phyloP scores from a whole-genome alignment of 2,113 vertebrate genomes.

The Beaufortia kweichowensis region DNA sequence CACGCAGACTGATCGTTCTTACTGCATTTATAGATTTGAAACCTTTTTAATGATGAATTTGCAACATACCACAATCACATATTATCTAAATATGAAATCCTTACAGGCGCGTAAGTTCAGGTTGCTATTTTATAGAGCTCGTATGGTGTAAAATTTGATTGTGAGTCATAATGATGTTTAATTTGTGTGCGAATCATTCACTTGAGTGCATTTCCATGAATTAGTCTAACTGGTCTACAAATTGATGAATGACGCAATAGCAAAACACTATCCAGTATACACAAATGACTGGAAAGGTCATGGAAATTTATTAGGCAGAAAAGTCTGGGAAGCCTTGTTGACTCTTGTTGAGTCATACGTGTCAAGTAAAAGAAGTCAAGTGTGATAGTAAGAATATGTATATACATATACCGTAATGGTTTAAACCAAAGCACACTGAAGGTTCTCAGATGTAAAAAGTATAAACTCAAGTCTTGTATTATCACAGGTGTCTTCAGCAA shows the following conservation, averaged over 20 bases:
- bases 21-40: conserved; percentile 3
- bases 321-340: background rate
- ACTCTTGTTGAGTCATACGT: too few relatives aligned
- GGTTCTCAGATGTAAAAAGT: background rate
- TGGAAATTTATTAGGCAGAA: background rate
- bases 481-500: background rate
- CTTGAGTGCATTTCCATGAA: background rate
- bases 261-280: too few relatives aligned
- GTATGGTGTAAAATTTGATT: background rate
- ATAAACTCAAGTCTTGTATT: background rate
- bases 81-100: too few relatives aligned
- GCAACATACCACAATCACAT: too few relatives aligned
- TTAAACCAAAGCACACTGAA: too few relatives aligned
- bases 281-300: background rate
- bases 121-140: too few relatives aligned
- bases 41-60: conserved; percentile 6
- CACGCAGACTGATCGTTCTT: background rate
- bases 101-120: too few relatives aligned
- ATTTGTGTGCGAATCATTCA: background rate
- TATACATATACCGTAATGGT: too few relatives aligned
- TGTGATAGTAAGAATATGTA: background rate
- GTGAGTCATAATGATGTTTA: background rate
- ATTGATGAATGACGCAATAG: too few relatives aligned
- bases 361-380: too few relatives aligned
- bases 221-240: too few relatives aligned